A percentile compares a stretch with the other conserved stretches of the same genome.
Conservation (phyloP, 1,140 invertebrate species). For the Drosophila orosa region DNA sequence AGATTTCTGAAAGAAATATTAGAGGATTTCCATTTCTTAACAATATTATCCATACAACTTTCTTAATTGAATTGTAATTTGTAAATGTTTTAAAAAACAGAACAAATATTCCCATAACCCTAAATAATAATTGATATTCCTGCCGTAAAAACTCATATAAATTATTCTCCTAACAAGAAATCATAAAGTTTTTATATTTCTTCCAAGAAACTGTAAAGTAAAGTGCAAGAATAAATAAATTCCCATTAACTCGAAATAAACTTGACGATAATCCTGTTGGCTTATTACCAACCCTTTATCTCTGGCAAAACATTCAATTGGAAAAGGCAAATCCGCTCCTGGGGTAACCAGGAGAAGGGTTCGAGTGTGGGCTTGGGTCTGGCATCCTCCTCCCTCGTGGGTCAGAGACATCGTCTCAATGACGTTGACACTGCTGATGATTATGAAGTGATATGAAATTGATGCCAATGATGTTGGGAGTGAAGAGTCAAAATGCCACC, state of each 20-base stretch:
- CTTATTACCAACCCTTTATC: conserved; percentile 23
- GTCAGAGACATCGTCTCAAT: conserved; percentile 46
- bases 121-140: no score
- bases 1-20: neutral
- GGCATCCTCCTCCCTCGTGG: neutral
- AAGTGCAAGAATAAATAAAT: neutral
- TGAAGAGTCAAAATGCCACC: conserved; percentile 67
- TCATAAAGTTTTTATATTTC: neutral
- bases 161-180: neutral
- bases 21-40: no score
- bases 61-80: no score
- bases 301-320: conserved; percentile 33
- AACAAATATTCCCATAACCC: no score
- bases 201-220: neutral
- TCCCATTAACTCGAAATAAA: conserved; percentile 9
- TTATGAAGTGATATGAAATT: conserved; percentile 82
- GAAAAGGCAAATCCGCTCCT: conserved; percentile 25
- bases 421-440: conserved; percentile 75
- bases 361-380: neutral
- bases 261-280: conserved; percentile 24
- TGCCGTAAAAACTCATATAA: neutral
- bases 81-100: neutral
- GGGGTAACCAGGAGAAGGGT: conserved; percentile 10
- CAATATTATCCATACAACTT: neutral
- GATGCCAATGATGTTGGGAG: conserved; percentile 77